Evolutionary conservation across 37 sponge, comb jelly and placozoan species (phyloP), one percentile per base, ranked within the genome.

Genomic region (Crambe crambe): DNA sequence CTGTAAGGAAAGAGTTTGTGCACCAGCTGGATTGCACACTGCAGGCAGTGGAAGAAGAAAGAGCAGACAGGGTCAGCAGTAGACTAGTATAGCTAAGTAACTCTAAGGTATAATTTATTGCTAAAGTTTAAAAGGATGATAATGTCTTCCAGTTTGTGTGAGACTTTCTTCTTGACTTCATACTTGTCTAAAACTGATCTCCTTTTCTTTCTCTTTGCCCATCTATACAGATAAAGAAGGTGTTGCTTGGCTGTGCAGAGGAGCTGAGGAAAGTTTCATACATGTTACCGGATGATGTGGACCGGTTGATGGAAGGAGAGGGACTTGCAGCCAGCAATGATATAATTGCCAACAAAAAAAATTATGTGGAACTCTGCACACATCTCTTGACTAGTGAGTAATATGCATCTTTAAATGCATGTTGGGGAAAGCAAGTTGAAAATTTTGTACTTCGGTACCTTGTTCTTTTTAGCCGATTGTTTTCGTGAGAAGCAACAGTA

Each of bases 331-430:
- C 87, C 47, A 92, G 84, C 74, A 58, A 74, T 22, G 38, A 85
- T 23, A 72, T 87, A 0, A 22, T 92, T 34, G 61, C 76, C 62
- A 92, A 92, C 86, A 87, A 39, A 41, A 68, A 30, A 62, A 72
- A 26, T 39, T 82, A 81, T 51, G 41, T 81, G 6, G 42, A 80
- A 0, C 76, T 92, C 27, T 70, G 56, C 12, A 26, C 22, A 2
- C 62, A 65, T 37, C 62, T 92, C 27, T 34, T 61, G 58, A 80
- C 82, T 47, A 82, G 93, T 92, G 40, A 78, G 76, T 0, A 40
- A 35, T 26, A 66, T 66, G 34, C 34, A 66, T 30, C 15, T 31
- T 34, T 36, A 37, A 22, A 0, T 18, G n/a, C n/a, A n/a, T n/a
- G n/a, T n/a, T n/a, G n/a, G n/a, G n/a, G n/a, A n/a, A n/a, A n/a